These are phyloP conservation scores for Agrotis exclamationis DNA, from an alignment of 2,888 invertebrate genomes.

Conservation along the genomic window DNA sequence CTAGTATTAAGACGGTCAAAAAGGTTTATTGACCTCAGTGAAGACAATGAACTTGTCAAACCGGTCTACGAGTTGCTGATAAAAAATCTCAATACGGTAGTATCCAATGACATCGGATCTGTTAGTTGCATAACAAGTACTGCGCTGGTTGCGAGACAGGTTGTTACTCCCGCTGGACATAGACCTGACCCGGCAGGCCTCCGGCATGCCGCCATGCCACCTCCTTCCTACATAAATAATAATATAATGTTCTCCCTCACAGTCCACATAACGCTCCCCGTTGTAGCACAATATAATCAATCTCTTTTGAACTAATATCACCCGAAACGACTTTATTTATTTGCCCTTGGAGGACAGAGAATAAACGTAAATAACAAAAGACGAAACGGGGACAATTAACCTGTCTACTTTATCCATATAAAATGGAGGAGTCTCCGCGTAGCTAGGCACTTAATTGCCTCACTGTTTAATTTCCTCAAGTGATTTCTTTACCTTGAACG, in stretches of 20 bases:
- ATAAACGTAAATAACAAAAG: constrained; percentile 63
- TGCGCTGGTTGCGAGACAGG: constrained; percentile 51
- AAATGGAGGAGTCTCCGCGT: constrained; percentile 44
- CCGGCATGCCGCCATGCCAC: constrained; percentile 2
- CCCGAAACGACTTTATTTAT: constrained; percentile 41
- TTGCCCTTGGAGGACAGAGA: constrained; percentile 37
- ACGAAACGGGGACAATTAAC: constrained; percentile 60
- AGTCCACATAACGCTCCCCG: constrained; percentile 3
- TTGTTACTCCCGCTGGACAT: constrained; percentile 51
- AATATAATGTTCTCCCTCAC: constrained; percentile 15
- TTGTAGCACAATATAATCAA: constrained; percentile 14
- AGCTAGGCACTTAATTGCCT: constrained; percentile 52
- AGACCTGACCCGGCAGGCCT: constrained; percentile 8
- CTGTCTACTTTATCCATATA: constrained; percentile 59
- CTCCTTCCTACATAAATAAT: background rate
- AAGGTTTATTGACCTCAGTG: constrained; percentile 78
- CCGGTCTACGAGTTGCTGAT: constrained; percentile 75
- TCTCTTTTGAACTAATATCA: constrained; percentile 43
- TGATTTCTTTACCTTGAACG: constrained; percentile 58
- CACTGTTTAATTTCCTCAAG: constrained; percentile 60
- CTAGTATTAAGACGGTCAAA: constrained; percentile 67
- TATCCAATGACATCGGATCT: constrained; percentile 58
- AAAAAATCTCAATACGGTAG: constrained; percentile 62
- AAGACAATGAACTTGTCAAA: constrained; percentile 83
- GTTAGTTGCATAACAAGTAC: constrained; percentile 71